A percentile compares a stretch with the other conserved stretches of the same genome.
phyloP scores from a whole-genome alignment of 2,888 invertebrate species.

The Anagyrus pseudococci region DNA sequence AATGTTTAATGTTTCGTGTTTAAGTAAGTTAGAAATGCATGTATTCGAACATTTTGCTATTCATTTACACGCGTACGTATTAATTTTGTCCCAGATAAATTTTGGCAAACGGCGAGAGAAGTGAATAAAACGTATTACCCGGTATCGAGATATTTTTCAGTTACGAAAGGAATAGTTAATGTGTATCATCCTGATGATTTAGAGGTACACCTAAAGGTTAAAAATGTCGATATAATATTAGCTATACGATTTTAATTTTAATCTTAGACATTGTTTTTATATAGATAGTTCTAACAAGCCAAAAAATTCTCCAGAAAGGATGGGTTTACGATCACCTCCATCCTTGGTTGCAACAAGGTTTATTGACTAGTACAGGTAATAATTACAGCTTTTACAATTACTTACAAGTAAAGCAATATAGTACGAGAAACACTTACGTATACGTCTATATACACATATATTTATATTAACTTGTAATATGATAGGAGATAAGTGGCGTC shows the following conservation, averaged over 20 bases:
- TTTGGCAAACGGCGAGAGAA: conserved; percentile 42
- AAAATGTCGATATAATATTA: too few species aligned
- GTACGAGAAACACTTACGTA: too few species aligned
- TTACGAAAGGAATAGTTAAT: conserved; percentile 40
- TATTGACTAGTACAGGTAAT: conserved; percentile 39
- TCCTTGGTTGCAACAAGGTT: conserved; percentile 36
- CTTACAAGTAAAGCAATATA: too few species aligned
- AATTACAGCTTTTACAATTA: too few species aligned
- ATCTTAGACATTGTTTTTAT: too few species aligned
- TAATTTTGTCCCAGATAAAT: conserved; percentile 35
- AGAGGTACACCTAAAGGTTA: too few species aligned
- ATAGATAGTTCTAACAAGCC: conserved; percentile 22
- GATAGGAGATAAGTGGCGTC: conserved; percentile 38
- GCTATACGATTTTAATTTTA: too few species aligned
- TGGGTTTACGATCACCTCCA: conserved; percentile 31
- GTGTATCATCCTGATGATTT: conserved; percentile 51
- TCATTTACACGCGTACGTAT: neutral
- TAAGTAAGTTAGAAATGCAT: too few species aligned
- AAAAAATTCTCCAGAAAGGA: conserved; percentile 35
- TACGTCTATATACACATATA: too few species aligned
- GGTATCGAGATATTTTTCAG: conserved; percentile 44
- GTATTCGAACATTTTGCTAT: too few species aligned
- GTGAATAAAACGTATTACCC: conserved; percentile 46
- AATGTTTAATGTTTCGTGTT: conserved; percentile 18
- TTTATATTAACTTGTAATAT: too few species aligned